phyloP scores from a whole-genome alignment of 2,113 vertebrate species.

The Micronycteris hirsuta region DNA sequence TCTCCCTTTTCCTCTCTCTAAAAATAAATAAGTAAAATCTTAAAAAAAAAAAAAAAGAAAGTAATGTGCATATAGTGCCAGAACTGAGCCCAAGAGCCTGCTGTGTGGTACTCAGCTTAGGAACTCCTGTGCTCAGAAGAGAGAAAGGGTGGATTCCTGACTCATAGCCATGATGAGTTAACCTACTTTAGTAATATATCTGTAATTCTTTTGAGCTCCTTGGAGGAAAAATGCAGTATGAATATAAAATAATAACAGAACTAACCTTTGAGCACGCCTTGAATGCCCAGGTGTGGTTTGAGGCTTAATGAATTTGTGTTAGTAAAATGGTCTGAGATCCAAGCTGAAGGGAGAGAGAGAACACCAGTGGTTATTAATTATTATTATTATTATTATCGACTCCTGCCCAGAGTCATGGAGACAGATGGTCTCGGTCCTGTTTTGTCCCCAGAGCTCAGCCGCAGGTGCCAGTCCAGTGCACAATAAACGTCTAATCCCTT shows the following conservation, averaged over 20 bases:
- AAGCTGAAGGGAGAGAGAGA: conserved; percentile 5
- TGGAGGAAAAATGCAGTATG: conserved; percentile 27
- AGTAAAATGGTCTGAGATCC: conserved; percentile 30
- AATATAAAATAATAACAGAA: conserved; percentile 56
- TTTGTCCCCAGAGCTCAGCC: neutral
- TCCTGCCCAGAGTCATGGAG: neutral
- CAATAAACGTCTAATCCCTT: conserved; percentile 24
- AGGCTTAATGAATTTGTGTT: conserved; percentile 58
- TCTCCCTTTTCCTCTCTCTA: no score
- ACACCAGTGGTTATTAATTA: conserved; percentile 61
- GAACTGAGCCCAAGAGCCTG: neutral
- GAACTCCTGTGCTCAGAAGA: neutral
- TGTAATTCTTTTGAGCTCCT: conserved; percentile 41
- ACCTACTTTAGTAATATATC: conserved; percentile 52
- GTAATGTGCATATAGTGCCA: neutral
- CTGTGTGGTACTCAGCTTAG: neutral
- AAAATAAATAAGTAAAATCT: no score
- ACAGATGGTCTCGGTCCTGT: neutral
- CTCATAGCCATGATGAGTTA: conserved; percentile 5
- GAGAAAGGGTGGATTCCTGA: neutral
- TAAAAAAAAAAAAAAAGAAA: no score
- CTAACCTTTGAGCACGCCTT: conserved; percentile 17
- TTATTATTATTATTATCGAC: conserved; percentile 38
- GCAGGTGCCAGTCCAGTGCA: neutral
- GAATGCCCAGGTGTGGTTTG: conserved; percentile 53